A percentile compares a stretch with the other conserved stretches of the same genome.
These are phyloP conservation scores for Phytoseiulus persimilis DNA, from an alignment of 2,888 invertebrate species.

Conservation along the genomic window DNA sequence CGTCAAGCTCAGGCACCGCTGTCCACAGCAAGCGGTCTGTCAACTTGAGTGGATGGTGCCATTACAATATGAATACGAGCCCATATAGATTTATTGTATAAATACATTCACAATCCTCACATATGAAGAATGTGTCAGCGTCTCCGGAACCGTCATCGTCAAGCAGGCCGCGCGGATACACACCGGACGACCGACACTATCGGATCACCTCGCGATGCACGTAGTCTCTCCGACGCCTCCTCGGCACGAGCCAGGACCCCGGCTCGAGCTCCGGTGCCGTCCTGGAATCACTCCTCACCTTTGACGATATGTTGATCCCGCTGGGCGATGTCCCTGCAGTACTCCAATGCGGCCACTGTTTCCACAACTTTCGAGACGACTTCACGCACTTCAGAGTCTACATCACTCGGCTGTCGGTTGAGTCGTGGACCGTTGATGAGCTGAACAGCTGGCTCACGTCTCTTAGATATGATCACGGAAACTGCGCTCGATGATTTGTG, in stretches of 20 bases:
- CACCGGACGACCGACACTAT: no score
- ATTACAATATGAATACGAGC: not conserved
- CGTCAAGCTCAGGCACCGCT: not conserved
- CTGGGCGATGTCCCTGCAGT: slow-evolving; percentile 21
- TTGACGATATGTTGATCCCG: not conserved
- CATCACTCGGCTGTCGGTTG: not conserved
- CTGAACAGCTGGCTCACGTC: not conserved
- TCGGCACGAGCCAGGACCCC: not conserved
- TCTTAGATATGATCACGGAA: not conserved
- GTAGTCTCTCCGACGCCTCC: no score
- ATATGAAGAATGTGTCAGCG: not conserved
- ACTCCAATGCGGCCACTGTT: slow-evolving; percentile 33
- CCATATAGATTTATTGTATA: not conserved
- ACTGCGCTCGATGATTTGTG: not conserved
- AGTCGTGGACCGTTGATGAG: not conserved
- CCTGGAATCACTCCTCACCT: not conserved
- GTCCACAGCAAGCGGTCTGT: slow-evolving; percentile 5
- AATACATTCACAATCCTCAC: not conserved
- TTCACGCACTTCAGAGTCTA: slow-evolving; percentile 21
- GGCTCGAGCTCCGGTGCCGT: not conserved
- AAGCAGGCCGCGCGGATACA: no score
- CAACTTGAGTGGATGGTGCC: not conserved
- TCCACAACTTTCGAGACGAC: slow-evolving; percentile 22
- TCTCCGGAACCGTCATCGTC: no score
- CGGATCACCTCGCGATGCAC: no score